Conservation (phyloP, 2,113 vertebrate species). For the Coracopsis vasa region DNA sequence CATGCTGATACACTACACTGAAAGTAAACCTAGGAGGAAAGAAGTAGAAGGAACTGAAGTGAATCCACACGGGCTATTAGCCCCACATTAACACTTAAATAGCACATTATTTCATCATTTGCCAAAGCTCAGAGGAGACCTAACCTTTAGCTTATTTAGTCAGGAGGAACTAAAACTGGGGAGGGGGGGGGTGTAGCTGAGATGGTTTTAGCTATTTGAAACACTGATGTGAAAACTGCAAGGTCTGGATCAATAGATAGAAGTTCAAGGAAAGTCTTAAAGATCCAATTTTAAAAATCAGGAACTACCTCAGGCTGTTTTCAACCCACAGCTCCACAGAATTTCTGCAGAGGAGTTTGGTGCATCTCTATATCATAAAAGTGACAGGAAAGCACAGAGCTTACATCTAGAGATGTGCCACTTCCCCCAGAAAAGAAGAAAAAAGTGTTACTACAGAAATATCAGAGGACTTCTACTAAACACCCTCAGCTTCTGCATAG, state of each 20-base stretch:
- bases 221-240: not conserved
- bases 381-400: not conserved
- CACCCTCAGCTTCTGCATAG: not conserved
- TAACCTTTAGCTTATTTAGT: not conserved
- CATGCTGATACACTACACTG: slow-evolving; percentile 64
- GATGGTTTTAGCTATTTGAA: not conserved
- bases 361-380: not conserved
- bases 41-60: slow-evolving; percentile 2
- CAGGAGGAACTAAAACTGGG: not conserved
- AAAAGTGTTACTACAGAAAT: not conserved
- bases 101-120: slow-evolving; percentile 40
- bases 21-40: slow-evolving; percentile 53
- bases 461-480: not conserved
- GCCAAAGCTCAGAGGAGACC: not conserved
- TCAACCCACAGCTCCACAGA: not conserved
- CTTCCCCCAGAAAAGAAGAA: not conserved
- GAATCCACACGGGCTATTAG: slow-evolving; percentile 52
- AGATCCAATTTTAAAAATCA: not conserved
- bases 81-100: slow-evolving; percentile 22
- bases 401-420: not conserved
- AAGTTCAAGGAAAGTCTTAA: not conserved
- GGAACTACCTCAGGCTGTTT: not conserved
- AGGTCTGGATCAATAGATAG: not conserved
- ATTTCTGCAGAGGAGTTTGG: not conserved
- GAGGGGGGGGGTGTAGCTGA: not conserved